A percentile compares a stretch with the other conserved stretches of the same genome.
These are phyloP conservation scores for Peromyscus californicus DNA, from an alignment of 2,113 vertebrate genomes.

Conservation along the genomic window DNA sequence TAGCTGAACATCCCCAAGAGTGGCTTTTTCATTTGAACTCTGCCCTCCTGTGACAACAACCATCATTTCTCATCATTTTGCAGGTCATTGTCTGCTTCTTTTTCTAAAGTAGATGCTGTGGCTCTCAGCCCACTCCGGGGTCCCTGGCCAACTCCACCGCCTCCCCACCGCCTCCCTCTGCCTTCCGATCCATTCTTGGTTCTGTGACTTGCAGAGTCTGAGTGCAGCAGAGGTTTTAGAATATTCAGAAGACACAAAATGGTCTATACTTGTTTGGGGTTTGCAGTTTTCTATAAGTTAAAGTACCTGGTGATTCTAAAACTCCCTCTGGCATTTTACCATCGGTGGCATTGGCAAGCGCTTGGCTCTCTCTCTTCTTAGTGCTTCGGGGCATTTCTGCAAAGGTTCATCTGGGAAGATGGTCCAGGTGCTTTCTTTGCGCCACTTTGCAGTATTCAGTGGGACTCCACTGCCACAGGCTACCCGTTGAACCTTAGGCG, in stretches of 20 bases:
- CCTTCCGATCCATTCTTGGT: neutral
- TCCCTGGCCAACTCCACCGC: neutral
- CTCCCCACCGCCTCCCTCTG: neutral
- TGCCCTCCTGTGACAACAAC: neutral
- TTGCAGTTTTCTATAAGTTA: neutral
- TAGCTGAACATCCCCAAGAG: neutral
- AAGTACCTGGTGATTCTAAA: neutral
- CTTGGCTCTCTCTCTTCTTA: rapidly evolving
- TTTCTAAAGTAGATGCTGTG: neutral
- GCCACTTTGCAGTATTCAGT: rapidly evolving
- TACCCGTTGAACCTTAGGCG: neutral
- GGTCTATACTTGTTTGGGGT: neutral
- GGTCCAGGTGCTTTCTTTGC: rapidly evolving
- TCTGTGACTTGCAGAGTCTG: neutral
- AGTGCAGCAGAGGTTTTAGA: no score
- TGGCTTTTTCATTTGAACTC: neutral
- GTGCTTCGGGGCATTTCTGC: neutral
- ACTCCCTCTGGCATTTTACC: neutral
- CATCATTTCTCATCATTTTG: neutral
- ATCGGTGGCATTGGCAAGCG: neutral
- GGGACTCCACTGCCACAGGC: neutral
- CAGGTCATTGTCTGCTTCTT: neutral
- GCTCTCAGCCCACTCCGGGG: neutral
- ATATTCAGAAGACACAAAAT: neutral
- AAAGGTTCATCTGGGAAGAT: neutral